Base-by-base conservation (phyloP, 2,113 vertebrate genomes). In the Equus przewalskii region DNA sequence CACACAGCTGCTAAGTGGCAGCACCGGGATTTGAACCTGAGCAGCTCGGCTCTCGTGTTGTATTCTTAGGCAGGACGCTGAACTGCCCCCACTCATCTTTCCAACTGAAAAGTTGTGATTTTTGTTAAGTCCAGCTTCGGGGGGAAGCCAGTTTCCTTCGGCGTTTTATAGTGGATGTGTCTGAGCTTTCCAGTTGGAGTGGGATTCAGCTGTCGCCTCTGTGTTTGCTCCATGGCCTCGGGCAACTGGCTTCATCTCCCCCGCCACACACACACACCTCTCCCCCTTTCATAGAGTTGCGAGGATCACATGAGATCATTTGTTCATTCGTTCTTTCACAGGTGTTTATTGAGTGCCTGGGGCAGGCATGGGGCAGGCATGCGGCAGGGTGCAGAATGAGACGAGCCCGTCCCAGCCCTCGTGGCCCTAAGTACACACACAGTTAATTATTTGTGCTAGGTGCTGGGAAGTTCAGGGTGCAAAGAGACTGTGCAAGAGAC, bases 281-380 rank as follows among this genome's bases (percentile, higher is more conserved):
- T 41, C 49, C 30, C 46, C 12, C 5, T 36, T 54, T 75, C 65
- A 1, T 16, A 1, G 24, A 21, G 19, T 44, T 18, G 69, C 75
- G 54, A 21, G 79, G 84, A 16, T 60, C 67, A 13, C 8, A 0
- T 1, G 80, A 86, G 69, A 36, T 56, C 64, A 6, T 69, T 69
- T 5, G 8, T 44, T 41, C 73, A 1, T 62, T 90, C 15, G 7
- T 30, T 21, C 49, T 16, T 36, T 65, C 82, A 5, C 26, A 26
- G 44, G 58, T 24, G 1, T 12, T 2, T 14, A 12, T 4, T 2
- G 14, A 44, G 76, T 24, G 76, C 46, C 51, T 1, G 79, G 80
- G 36, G 36, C 36, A 41, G 36, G 36, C 16, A 8, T 1, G 19
- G 26, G 28, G 30, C 21, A 24, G 21, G 60, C 2, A 0, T 2